These are phyloP conservation scores for Hyles euphorbiae DNA, from an alignment of 1,140 invertebrate species.

Conservation along the genomic window DNA sequence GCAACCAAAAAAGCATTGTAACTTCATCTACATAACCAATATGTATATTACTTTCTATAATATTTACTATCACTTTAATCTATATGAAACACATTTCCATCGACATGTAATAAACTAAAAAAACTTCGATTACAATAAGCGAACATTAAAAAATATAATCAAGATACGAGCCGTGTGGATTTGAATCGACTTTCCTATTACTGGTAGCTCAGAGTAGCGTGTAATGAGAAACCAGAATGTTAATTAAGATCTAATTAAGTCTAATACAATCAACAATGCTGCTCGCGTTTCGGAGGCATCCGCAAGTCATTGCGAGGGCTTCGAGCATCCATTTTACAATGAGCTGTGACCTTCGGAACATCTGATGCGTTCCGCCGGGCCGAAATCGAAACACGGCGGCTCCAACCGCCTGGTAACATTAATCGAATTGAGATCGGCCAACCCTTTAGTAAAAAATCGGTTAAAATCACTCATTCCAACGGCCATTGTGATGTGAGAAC, in stretches of 20 bases:
- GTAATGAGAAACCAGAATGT: slow-evolving; percentile 73
- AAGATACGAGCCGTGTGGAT: slow-evolving; percentile 51
- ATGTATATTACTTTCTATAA: background rate
- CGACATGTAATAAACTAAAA: slow-evolving; percentile 2
- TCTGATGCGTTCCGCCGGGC: slow-evolving; percentile 15
- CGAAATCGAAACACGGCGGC: slow-evolving; percentile 18
- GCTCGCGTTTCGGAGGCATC: slow-evolving; percentile 59
- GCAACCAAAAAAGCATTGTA: too few species aligned
- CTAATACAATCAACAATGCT: slow-evolving; percentile 73
- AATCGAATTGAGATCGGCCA: slow-evolving; percentile 72
- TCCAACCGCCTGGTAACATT: slow-evolving; percentile 44
- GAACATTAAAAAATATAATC: slow-evolving; percentile 42
- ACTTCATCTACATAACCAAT: too few species aligned
- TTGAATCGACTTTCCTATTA: slow-evolving; percentile 63
- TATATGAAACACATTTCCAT: background rate
- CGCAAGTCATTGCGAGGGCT: slow-evolving; percentile 65
- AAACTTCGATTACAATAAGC: slow-evolving; percentile 3
- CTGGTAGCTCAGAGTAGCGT: slow-evolving; percentile 66
- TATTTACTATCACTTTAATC: background rate
- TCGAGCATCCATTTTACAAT: slow-evolving; percentile 35
- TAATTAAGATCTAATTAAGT: slow-evolving; percentile 74
- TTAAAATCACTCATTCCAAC: slow-evolving; percentile 59
- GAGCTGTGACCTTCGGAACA: slow-evolving; percentile 47
- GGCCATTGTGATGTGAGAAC: slow-evolving; percentile 70
- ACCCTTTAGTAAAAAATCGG: slow-evolving; percentile 71